Base-by-base conservation (phyloP, 1,140 invertebrate genomes). In the Semibalanus balanoides region DNA sequence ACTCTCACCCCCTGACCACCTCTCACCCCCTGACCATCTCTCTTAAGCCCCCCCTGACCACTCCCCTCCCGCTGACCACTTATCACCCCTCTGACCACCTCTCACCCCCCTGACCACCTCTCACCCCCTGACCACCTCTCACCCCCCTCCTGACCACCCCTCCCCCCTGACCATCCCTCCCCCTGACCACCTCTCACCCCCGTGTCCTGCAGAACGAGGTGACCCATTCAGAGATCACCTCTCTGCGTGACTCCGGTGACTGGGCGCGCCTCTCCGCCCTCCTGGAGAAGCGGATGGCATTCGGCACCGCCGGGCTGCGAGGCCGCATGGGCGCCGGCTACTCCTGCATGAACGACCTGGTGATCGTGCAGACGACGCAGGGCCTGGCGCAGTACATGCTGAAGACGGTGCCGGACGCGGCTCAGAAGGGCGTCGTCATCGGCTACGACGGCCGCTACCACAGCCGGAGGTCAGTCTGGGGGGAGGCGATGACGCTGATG, bases 381-480 rank as follows among this genome's bases (percentile, higher is more conserved):
- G 97, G 97, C 9, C 84, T 99, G 73, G 88, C 89, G 51, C 88
- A 90, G 75, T 95, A 97, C 84, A 81, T 98, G 31, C 82, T 89
- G 76, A 83, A 88, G 74, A 82, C 83, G 74, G 84, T 83, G 14
- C 79, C 82, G 40, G 77, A 78, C 80, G 79, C 77, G 72, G 81
- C 51, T 3, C 14, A 85, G 5, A 88, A 87, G 77, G 93, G 96
- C 22, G 85, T 99, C 71, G 90, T 98, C 0, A 87, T 99, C 80
- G 96, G 97, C 3, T 99, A 90, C 83, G 98, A 99, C 87, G 97
- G 93, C 25, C 88, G 98, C 80, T 88, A 98, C 81, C 96, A 98
- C 81, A 98, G 94, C 82, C 88, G 90, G 84, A 91, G 92, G 90
- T 96, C 82, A 75, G 73, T 76, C 30, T 17, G 51, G 51, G 7